Base-by-base conservation (phyloP, 2,797 vertebrate genomes). In the Hemitrygon akajei region DNA sequence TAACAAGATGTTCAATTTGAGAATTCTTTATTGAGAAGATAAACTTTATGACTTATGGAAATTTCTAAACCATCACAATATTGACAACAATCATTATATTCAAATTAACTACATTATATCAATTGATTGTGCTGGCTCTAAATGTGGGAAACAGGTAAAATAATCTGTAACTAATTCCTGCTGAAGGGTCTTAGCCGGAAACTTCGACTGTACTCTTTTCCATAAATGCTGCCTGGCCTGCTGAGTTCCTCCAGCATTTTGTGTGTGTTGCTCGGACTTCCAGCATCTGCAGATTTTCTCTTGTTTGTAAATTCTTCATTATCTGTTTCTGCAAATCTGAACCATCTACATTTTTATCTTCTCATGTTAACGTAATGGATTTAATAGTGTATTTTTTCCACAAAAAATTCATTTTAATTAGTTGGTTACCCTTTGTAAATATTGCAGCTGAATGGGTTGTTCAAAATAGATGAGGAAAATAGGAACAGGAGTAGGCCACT, bases 111-210 rank as follows among this genome's bases (percentile, higher is more conserved):
- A 7, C 16, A 81, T 47, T 81, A 81, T 81, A 34, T 81, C 18
- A 81, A 40, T 12, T n/a, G 34, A 34, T 40, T 37, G 56, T 34
- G 60, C n/a, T 91, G 69, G 40, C 56, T n/a, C 71, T 11, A 7
- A 76, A 71, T 93, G 71, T 93, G 91, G 91, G 91, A 76, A 47
- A 56, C 27, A 76, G 40, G 37, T n/a, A 71, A 75, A 75, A 93
- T 47, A 93, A 11, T 89, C 16, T 76, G 40, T 93, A 76, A 93
- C 58, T 93, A 93, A 93, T 93, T 93, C 47, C 47, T 47, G 47
- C 47, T 47, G 47, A 47, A 47, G 47, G 47, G 47, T 47, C 47
- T 47, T 3, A 3, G 47, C 47, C 1, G 2, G 47, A 47, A 47
- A 47, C 47, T 1, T 47, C 3, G 47, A 47, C 47, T 47, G 47